A percentile compares a stretch with the other conserved stretches of the same genome.
phyloP scores from a whole-genome alignment of 2,113 vertebrate species.

The Malurus elegans region DNA sequence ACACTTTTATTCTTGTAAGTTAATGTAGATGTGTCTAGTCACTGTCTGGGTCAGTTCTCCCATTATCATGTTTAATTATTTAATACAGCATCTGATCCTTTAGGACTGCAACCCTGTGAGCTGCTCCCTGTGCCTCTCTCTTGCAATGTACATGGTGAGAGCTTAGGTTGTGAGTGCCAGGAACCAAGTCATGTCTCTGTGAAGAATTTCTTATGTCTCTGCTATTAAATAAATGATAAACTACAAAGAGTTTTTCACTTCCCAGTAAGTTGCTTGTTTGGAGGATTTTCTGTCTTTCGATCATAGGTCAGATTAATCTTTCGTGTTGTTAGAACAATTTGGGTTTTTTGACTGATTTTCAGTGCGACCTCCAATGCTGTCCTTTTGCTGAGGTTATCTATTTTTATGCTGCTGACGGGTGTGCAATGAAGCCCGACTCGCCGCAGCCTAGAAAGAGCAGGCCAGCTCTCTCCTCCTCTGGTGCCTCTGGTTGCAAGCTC shows the following conservation, averaged over 20 bases:
- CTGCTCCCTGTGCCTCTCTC: neutral
- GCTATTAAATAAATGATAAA: neutral
- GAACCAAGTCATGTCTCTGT: neutral
- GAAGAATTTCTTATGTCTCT: neutral
- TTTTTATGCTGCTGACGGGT: neutral
- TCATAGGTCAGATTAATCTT: neutral
- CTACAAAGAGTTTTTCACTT: neutral
- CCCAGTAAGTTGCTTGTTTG: neutral
- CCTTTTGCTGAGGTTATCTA: neutral
- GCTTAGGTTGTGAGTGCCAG: neutral
- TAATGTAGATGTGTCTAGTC: neutral
- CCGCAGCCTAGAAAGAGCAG: fast-evolving
- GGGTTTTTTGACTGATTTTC: neutral
- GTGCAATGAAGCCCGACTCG: neutral
- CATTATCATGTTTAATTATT: neutral
- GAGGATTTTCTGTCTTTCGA: neutral
- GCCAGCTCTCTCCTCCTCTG: neutral
- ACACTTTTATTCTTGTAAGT: neutral
- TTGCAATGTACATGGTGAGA: neutral
- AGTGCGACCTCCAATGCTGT: neutral
- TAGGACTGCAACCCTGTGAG: neutral
- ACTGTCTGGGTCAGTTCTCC: neutral
- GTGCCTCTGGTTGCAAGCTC: neutral
- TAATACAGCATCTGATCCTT: neutral
- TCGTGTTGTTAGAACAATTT: neutral